These are phyloP conservation scores for Microctenopoma lineatum DNA, from an alignment of 2,797 vertebrate species.

Conservation along the genomic window DNA sequence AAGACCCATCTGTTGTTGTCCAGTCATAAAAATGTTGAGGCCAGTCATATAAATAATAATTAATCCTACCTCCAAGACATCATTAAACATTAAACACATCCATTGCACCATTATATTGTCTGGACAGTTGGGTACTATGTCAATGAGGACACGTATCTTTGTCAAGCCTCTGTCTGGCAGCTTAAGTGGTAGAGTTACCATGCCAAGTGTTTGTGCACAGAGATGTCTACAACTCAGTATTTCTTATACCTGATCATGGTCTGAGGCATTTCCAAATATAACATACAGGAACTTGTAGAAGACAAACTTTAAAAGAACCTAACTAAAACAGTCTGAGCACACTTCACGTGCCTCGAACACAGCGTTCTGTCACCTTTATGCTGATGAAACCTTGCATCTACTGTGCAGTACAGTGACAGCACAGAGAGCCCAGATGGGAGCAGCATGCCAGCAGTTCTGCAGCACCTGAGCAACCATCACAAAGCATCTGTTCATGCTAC, in stretches of 20 bases:
- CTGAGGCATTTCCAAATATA: not conserved
- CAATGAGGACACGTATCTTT: not conserved
- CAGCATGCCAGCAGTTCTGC: not conserved
- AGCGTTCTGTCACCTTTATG: too few species aligned
- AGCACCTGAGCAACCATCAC: not conserved
- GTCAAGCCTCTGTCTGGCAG: not conserved
- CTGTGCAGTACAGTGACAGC: not conserved
- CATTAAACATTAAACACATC: not conserved
- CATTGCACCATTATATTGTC: not conserved
- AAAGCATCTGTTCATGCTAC: constrained; percentile 10
- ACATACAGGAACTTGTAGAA: not conserved
- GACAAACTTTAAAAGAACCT: too few species aligned
- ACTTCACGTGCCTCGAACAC: too few species aligned
- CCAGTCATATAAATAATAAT: not conserved
- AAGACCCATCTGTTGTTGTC: not conserved
- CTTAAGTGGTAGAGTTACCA: not conserved
- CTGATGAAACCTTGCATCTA: too few species aligned
- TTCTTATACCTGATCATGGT: not conserved
- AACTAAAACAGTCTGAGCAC: too few species aligned
- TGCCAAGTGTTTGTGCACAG: not conserved
- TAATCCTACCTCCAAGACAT: not conserved
- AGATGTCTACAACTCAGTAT: not conserved
- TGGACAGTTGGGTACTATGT: not conserved
- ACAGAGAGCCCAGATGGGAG: not conserved
- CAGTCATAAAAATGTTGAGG: not conserved